Base-by-base conservation (phyloP, 2,797 vertebrate species). In the Jordanella pulchra region DNA sequence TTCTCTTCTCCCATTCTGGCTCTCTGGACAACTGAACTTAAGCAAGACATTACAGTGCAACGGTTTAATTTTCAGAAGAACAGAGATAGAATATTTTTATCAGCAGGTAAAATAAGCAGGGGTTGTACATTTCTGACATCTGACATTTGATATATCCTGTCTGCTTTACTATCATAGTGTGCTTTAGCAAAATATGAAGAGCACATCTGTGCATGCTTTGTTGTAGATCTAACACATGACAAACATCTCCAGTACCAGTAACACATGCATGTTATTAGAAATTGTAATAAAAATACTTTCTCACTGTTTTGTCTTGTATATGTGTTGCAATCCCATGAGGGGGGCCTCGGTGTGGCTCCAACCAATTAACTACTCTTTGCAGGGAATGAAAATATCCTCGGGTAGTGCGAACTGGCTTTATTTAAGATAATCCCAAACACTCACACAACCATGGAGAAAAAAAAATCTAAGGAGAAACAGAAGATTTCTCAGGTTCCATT, bases 291-390 rank as follows among this genome's bases (percentile, higher is more conserved):
- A 45, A 78, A 69, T 53, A 80, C 55, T 82, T 77, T 77, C 67
- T 72, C 60, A 47, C 58, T 67, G 30, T 71, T 58, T 55, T 54
- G 45, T 53, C 51, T 61, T 83, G 55, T 75, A 70, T 84, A 66
- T 84, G 77, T 89, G 80, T 77, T 84, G 84, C 73, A 87, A 89
- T 85, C 71, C 61, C 65, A 68, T 17, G 61, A 54, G 21, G 68
- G 73, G 12, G 76, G 79, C 68, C 47, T 9, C 71, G 27, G 69
- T 80, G 81, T 85, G 88, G 73, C 86, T 93, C 76, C 65, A 91
- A 93, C 92, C 88, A 89, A 90, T 94, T 89, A 90, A 85, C 75
- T 75, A 58, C 30, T 87, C 76, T 77, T 69, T 77, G 73, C 12
- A 9, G 77, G 81, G 80, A 82, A 89, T 75, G 50, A 86, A 91